These are phyloP conservation scores for Microcebus tavaratra DNA, from an alignment of 2,113 vertebrate genomes.

Conservation along the genomic window DNA sequence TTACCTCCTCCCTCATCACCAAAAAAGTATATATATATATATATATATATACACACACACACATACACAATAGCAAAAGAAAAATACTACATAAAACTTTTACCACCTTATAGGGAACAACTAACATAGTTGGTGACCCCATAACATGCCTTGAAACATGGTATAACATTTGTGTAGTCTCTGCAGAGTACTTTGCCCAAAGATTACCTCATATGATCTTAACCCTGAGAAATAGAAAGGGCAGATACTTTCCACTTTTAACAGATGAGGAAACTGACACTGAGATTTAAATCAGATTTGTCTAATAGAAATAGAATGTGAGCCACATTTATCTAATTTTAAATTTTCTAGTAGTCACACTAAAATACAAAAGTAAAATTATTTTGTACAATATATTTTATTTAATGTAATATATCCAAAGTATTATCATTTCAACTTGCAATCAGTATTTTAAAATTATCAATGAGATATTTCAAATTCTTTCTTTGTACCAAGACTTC, in stretches of 20 bases:
- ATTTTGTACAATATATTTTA: neutral
- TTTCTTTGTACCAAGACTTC: neutral
- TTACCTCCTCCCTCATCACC: neutral
- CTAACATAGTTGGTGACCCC: neutral
- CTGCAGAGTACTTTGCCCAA: neutral
- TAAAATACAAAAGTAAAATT: neutral
- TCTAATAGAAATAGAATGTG: neutral
- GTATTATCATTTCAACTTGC: neutral
- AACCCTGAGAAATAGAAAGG: neutral
- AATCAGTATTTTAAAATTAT: neutral
- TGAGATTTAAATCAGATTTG: neutral
- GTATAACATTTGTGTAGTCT: neutral
- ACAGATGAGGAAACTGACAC: neutral
- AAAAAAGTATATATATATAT: neutral
- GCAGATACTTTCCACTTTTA: neutral
- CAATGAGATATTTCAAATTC: neutral
- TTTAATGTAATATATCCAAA: neutral
- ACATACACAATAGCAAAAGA: neutral
- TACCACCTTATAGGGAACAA: neutral
- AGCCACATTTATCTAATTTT: neutral
- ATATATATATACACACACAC: too few species aligned
- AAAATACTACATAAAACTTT: neutral
- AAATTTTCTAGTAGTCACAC: neutral
- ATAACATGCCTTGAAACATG: neutral
- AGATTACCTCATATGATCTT: neutral